Evolutionary conservation across 2,888 invertebrate genomes (phyloP).

Genomic region (Sphaerophoria taeniata): DNA sequence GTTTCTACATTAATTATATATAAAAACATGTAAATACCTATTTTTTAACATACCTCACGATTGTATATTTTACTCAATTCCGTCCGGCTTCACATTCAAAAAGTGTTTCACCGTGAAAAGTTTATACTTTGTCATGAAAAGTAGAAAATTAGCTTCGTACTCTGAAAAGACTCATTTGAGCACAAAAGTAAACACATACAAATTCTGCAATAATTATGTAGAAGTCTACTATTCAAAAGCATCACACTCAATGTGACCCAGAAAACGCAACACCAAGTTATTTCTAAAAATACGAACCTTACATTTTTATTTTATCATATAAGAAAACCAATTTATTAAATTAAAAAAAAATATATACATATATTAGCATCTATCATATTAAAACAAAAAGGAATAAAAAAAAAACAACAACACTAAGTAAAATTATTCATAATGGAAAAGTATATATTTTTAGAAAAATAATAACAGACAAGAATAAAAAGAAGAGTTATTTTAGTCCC

Average conservation of each 20-base stretch:
- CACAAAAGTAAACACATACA: constrained; percentile 42
- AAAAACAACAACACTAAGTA: constrained; percentile 23
- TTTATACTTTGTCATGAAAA: constrained; percentile 55
- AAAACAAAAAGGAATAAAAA: neutral
- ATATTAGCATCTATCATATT: constrained; percentile 2
- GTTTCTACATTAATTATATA: constrained; percentile 49
- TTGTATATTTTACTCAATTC: constrained; percentile 72
- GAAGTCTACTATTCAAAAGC: constrained; percentile 35
- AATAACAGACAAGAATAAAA: constrained; percentile 40
- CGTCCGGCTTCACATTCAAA: constrained; percentile 68
- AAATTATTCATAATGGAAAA: constrained; percentile 38
- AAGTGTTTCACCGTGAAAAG: constrained; percentile 48
- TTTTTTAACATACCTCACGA: constrained; percentile 61
- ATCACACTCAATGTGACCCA: constrained; percentile 39
- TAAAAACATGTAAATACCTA: constrained; percentile 61
- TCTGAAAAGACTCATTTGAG: constrained; percentile 33
- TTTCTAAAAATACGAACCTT: constrained; percentile 42
- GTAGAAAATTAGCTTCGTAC: constrained; percentile 17
- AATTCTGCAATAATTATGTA: constrained; percentile 40
- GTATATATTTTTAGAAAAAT: constrained; percentile 50
- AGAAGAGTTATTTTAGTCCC: constrained; percentile 50
- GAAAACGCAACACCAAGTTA: constrained; percentile 57
- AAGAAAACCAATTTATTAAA: constrained; percentile 20
- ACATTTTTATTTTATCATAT: constrained; percentile 20
- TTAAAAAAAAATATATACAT: neutral